A percentile compares a stretch with the other conserved stretches of the same genome.
phyloP scores from a whole-genome alignment of 2,113 vertebrate species.

The Eretmochelys imbricata region DNA sequence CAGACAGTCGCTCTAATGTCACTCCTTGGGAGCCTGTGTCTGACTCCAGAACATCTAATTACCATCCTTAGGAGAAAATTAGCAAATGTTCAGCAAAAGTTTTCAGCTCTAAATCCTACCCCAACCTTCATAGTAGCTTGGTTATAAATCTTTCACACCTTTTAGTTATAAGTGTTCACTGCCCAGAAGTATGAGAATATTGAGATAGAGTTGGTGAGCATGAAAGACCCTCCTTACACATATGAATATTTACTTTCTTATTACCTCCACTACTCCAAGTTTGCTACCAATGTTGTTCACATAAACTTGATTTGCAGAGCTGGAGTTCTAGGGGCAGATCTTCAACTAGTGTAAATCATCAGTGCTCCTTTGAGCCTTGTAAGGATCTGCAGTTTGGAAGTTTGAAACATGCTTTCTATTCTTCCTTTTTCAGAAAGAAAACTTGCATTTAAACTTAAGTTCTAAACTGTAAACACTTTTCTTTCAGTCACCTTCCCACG shows the following conservation, averaged over 20 bases:
- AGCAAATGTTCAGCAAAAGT: background rate
- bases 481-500: constrained; percentile 91
- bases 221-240: background rate
- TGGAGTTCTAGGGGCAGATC: background rate
- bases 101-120: background rate
- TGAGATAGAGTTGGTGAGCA: background rate
- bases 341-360: background rate
- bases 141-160: background rate
- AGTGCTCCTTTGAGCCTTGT: background rate
- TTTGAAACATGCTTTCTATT: background rate
- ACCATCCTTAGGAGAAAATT: background rate
- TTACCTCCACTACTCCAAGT: background rate
- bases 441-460: background rate
- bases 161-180: background rate
- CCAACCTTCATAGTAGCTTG: background rate
- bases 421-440: background rate
- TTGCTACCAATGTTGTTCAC: background rate
- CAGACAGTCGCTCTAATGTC: background rate
- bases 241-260: background rate
- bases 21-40: background rate
- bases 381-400: background rate
- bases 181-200: background rate
- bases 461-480: background rate
- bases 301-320: background rate
- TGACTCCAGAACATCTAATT: background rate